Evolutionary conservation across 2,888 invertebrate genomes (phyloP), one percentile per base, ranked within the genome.

Genomic region (Epinotia bilunana): DNA sequence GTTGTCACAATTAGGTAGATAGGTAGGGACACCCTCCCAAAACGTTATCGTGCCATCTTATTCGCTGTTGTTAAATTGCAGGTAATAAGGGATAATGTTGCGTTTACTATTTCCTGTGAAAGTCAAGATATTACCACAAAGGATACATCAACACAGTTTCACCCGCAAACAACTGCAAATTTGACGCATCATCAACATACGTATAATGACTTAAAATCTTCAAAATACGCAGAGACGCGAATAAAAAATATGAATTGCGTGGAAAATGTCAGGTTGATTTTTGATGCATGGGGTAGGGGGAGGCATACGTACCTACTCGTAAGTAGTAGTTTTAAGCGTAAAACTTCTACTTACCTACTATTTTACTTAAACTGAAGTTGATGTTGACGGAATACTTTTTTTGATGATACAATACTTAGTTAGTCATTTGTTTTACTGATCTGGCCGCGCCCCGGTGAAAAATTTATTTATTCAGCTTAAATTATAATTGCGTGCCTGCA

Each of bases 1-100:
- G 70, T 73, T 76, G 73, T 65, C 76, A 76, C 76, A 74, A 76
- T 74, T 76, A 73, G 60, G 53, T 39, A 39, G 39, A 39, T 39
- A 39, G 7, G 23, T 28, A 28, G 39, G 39, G 39, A 39, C 39
- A 39, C 39, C 39, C 39, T 39, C 39, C 39, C 39, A 39, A 39
- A 39, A 39, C 39, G 9, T 39, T 9, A 71, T 74, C 70, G 53
- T 23, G 16, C 58, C 49, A 71, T 74, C 74, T 70, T 73, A 60
- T 65, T 65, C 58, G 33, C 28, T 16, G 55, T 57, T 28, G 33
- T 65, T 49, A 39, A 39, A 20, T 33, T n/a, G 43, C 23, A 6
- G 39, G 64, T 39, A 70, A 23, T 72, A 16, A 13, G 49, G 12
- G n/a, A 62, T 57, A 13, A 28, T 46, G 23, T 58, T 46, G 43